A percentile compares a stretch with the other conserved stretches of the same genome.
Evolutionary conservation across 2,797 vertebrate species (phyloP).

Genomic region (Acipenser ruthenus): DNA sequence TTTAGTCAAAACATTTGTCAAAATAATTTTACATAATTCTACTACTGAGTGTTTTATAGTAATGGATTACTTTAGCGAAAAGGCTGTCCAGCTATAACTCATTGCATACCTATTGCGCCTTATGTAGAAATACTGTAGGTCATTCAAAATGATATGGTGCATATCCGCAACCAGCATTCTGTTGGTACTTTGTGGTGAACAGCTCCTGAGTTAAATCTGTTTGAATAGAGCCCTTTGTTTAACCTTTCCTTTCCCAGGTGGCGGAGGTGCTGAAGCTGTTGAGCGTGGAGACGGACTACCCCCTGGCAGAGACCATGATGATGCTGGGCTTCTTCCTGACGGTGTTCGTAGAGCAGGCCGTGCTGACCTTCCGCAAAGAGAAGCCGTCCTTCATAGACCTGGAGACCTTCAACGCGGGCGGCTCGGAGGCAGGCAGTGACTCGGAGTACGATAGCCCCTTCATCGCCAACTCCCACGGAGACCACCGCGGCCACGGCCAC

Average conservation of each 20-base stretch:
- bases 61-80: too few species aligned
- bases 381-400: conserved; percentile 84
- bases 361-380: conserved; percentile 79
- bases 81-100: too few species aligned
- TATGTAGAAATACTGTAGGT: too few species aligned
- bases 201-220: too few species aligned
- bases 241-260: conserved; percentile 49
- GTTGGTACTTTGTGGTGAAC: too few species aligned
- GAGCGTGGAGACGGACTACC: conserved; percentile 67
- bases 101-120: too few species aligned
- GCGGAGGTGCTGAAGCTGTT: conserved; percentile 54
- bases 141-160: too few species aligned
- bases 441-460: conserved; percentile 87
- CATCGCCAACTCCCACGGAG: conserved; percentile 43
- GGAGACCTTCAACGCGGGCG: conserved; percentile 83
- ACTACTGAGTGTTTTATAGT: too few species aligned
- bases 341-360: conserved; percentile 78
- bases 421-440: conserved; percentile 80
- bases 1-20: too few species aligned
- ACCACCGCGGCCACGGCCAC: conserved; percentile 12
- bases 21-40: too few species aligned
- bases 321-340: conserved; percentile 84
- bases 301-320: conserved; percentile 77
- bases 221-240: not conserved
- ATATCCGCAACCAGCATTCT: too few species aligned